phyloP scores from a whole-genome alignment of 35 echinoderm and acorn worm species.

The Ophiothrix spiculata region DNA sequence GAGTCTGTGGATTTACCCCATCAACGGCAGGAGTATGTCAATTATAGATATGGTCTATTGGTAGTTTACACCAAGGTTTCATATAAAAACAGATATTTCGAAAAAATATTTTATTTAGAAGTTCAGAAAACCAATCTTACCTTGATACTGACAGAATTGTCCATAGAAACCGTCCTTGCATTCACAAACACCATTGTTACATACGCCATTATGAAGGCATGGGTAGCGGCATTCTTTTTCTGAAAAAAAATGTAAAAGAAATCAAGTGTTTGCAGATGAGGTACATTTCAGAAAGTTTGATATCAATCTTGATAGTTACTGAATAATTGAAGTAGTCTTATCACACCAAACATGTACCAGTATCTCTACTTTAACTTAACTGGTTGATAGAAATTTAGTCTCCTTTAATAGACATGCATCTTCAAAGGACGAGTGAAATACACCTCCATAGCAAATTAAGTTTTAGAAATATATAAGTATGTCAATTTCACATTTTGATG shows the following conservation, averaged over 20 bases:
- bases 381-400: neutral
- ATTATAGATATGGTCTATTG: neutral
- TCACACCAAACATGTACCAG: too few species aligned
- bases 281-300: neutral
- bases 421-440: neutral
- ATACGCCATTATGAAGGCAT: constrained; percentile 70
- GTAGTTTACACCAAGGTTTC: too few species aligned
- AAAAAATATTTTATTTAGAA: neutral
- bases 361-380: neutral
- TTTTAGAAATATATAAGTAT: neutral
- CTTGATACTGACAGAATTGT: constrained; percentile 57
- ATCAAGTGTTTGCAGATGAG: neutral
- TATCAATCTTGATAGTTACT: neutral
- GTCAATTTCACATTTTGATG: neutral
- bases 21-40: neutral
- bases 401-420: neutral
- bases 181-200: constrained; percentile 55
- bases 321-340: too few species aligned
- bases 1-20: neutral
- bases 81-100: too few species aligned
- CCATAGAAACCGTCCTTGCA: constrained; percentile 60
- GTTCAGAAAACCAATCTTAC: constrained; percentile 34
- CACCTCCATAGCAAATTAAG: neutral
- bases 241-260: constrained; percentile 31
- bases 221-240: constrained; percentile 38